Evolutionary conservation across 2,113 vertebrate genomes (phyloP).

Genomic region (Chauna torquata): DNA sequence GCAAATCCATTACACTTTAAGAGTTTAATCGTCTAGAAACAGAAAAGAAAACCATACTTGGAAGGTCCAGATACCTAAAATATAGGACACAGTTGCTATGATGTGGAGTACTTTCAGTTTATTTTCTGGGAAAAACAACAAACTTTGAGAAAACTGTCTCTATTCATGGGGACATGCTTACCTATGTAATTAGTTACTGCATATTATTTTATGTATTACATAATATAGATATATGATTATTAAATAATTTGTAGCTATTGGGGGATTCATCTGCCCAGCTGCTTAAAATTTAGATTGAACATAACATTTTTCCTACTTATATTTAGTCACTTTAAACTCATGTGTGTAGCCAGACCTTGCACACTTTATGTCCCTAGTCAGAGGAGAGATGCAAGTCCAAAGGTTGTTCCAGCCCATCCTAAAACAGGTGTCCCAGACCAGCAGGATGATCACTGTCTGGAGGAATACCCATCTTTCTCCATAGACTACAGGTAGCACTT

Average conservation of each 20-base stretch:
- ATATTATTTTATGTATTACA: not conserved
- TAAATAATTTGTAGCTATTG: not conserved
- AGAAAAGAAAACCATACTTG: not conserved
- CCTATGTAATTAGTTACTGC: not conserved
- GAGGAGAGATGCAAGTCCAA: not conserved
- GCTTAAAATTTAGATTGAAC: not conserved
- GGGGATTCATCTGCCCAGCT: not conserved
- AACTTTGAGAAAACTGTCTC: not conserved
- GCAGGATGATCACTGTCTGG: not conserved
- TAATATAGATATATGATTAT: not conserved
- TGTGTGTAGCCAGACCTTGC: not conserved
- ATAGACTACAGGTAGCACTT: not conserved
- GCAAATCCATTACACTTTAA: not conserved
- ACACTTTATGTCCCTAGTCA: fast-evolving
- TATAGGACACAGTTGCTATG: not conserved
- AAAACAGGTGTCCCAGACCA: not conserved
- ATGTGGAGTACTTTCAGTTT: not conserved
- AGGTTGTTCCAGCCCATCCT: not conserved
- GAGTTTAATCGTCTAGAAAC: not conserved
- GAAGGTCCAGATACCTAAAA: not conserved
- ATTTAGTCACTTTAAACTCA: not conserved
- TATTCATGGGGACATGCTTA: not conserved
- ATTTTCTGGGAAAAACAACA: not conserved
- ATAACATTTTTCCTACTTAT: not conserved
- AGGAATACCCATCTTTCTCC: not conserved